phyloP scores from a whole-genome alignment of 2,113 vertebrate species.

The Formicarius rufipectus region DNA sequence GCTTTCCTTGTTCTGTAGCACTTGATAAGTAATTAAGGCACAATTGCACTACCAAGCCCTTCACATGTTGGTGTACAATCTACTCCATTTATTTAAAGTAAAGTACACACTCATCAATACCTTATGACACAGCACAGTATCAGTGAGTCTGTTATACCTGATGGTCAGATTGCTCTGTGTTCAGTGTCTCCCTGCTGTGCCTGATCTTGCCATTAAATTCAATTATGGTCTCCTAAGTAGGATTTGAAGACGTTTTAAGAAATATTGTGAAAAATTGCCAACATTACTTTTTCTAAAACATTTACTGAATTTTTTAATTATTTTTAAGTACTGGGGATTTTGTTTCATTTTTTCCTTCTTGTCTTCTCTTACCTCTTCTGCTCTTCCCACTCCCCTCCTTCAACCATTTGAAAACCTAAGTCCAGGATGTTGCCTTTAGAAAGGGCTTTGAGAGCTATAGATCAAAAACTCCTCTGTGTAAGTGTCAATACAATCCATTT shows the following conservation, averaged over 20 bases:
- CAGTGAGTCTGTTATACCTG: background rate
- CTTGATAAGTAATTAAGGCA: background rate
- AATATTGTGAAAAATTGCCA: background rate
- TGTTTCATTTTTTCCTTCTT: background rate
- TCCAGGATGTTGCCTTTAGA: background rate
- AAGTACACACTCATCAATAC: background rate
- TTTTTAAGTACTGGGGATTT: background rate
- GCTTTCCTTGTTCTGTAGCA: background rate
- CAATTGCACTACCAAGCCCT: background rate
- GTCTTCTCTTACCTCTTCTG: background rate
- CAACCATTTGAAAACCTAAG: background rate
- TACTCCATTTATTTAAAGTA: background rate
- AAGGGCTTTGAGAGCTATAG: background rate
- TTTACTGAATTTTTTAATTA: background rate
- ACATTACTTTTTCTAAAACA: background rate
- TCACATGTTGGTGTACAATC: background rate
- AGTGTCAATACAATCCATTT: background rate
- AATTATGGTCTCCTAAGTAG: background rate
- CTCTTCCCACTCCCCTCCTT: background rate
- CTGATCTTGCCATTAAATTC: background rate
- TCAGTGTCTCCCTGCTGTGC: background rate
- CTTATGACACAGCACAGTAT: background rate
- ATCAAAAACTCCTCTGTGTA: background rate
- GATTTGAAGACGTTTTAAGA: background rate
- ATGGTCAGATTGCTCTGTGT: background rate